These are phyloP conservation scores for Pentalonia nigronervosa DNA, from an alignment of 1,140 invertebrate species.

Conservation along the genomic window DNA sequence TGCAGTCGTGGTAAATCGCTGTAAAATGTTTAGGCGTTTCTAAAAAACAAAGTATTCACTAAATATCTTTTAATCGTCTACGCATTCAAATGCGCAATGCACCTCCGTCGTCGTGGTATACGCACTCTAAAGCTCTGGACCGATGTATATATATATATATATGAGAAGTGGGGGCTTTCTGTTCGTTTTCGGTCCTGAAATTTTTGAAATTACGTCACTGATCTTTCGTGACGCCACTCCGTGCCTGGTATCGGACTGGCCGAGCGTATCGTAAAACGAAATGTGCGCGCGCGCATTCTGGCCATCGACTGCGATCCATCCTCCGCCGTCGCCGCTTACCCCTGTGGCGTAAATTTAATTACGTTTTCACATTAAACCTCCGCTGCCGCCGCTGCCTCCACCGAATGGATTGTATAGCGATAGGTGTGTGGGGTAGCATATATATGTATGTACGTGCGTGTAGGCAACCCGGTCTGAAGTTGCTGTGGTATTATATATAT, in stretches of 20 bases:
- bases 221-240: not conserved
- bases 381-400: not conserved
- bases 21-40: too few species aligned
- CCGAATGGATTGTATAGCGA: not conserved
- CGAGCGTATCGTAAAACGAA: not conserved
- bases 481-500: not conserved
- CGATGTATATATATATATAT: too few species aligned
- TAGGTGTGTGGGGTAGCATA: not conserved
- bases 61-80: too few species aligned
- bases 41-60: too few species aligned
- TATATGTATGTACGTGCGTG: not conserved
- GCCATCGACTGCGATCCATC: not conserved
- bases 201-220: not conserved
- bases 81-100: too few species aligned
- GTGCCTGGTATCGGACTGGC: not conserved
- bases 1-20: too few species aligned
- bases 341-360: conserved; percentile 2
- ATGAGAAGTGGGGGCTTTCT: too few species aligned
- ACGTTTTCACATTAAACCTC: conserved; percentile 22
- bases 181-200: too few species aligned
- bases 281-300: not conserved
- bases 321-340: not conserved
- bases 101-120: too few species aligned
- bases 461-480: not conserved
- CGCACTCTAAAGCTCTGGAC: too few species aligned